Conservation (phyloP, 2,888 invertebrate species). For the Uropetala carovei region DNA sequence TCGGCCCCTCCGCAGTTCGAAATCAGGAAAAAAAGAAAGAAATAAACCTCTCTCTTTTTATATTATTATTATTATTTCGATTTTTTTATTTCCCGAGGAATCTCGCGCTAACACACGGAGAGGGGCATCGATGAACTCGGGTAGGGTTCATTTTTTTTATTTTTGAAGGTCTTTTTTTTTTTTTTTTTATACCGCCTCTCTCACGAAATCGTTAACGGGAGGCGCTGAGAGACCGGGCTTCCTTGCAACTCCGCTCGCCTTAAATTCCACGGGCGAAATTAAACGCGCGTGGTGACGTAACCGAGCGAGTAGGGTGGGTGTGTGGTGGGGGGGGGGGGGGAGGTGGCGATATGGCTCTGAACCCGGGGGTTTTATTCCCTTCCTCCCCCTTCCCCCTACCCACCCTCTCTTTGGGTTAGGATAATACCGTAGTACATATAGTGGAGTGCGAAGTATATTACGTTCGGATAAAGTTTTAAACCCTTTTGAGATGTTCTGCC, state of each 20-base stretch:
- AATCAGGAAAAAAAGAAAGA: neutral
- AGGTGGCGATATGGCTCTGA: too few relatives aligned
- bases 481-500: too few relatives aligned
- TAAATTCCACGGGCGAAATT: neutral
- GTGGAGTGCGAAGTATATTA: too few relatives aligned
- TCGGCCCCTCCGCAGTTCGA: neutral
- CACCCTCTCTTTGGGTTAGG: too few relatives aligned
- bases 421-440: too few relatives aligned
- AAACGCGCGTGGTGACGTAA: neutral
- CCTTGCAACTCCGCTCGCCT: neutral
- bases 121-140: neutral
- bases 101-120: neutral
- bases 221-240: neutral
- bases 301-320: neutral
- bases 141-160: neutral
- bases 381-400: too few relatives aligned
- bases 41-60: neutral
- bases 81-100: too few relatives aligned
- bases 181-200: neutral
- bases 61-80: neutral
- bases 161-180: neutral
- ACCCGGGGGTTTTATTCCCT: too few relatives aligned
- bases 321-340: too few relatives aligned
- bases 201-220: slow-evolving; percentile 3
- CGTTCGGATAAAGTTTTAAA: too few relatives aligned